Conservation (phyloP, 2,113 vertebrate species). For the Plecturocebus donacophilus region DNA sequence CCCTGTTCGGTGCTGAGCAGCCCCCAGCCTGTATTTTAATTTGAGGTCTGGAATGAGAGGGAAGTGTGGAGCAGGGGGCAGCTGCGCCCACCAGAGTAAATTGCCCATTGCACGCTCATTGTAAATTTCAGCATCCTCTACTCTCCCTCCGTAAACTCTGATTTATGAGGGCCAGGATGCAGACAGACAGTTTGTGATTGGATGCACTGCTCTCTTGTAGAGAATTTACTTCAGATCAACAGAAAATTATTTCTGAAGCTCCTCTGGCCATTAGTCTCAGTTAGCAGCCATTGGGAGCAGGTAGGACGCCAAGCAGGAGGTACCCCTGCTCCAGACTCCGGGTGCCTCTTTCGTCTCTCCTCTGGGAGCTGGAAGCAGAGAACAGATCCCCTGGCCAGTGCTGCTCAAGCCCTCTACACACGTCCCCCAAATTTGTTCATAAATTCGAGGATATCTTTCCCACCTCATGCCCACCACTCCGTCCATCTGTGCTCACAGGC, state of each 20-base stretch:
- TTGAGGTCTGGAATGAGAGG: background rate
- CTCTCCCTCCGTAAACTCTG: slow-evolving; percentile 83
- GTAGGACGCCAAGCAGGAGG: background rate
- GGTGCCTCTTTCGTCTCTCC: background rate
- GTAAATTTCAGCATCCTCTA: slow-evolving; percentile 80
- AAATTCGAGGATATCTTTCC: background rate
- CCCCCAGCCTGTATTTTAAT: slow-evolving; percentile 64
- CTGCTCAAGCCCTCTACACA: fast-evolving
- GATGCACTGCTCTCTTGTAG: slow-evolving; percentile 84
- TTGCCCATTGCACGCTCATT: slow-evolving; percentile 76
- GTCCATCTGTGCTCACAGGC: background rate
- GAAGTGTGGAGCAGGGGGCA: fast-evolving
- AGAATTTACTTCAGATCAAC: slow-evolving; percentile 89
- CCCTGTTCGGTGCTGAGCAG: slow-evolving; percentile 34
- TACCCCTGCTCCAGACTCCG: background rate
- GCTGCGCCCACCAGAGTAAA: slow-evolving; percentile 61
- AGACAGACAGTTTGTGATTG: slow-evolving; percentile 89
- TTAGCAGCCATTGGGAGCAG: slow-evolving; percentile 67
- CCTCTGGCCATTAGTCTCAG: slow-evolving; percentile 84
- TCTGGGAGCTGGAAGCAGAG: fast-evolving
- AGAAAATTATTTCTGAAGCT: slow-evolving; percentile 89
- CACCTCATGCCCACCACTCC: background rate
- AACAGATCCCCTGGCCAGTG: background rate
- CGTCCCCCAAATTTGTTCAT: background rate
- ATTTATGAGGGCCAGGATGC: slow-evolving; percentile 88